Evolutionary conservation across 1,140 invertebrate species (phyloP), one percentile per base, ranked within the genome.

Genomic region (Drosophila seguyi): DNA sequence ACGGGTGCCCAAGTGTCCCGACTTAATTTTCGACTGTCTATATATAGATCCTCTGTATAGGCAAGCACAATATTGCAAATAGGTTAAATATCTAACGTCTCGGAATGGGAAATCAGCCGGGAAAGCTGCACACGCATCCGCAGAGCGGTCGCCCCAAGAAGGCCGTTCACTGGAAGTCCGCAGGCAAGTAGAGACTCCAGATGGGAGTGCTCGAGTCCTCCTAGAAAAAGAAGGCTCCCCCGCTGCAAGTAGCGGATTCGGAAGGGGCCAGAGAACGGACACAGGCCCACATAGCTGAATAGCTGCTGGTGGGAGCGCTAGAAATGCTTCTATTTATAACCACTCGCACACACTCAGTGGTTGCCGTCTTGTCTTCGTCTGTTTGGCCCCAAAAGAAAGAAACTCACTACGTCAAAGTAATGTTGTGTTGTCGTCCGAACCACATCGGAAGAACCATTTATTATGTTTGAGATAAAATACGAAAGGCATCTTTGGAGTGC

Each of bases 111-210:
- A 92, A 92, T 88, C 92, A 92, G 75, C 86, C 88, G 65, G 88
- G 92, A 55, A 92, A 92, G 75, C 79, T 90, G 57, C 91, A 92
- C 62, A 60, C 84, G 13, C 75, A 88, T 63, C 67, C 67, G 20
- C 90, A 91, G 39, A 82, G 81, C 76, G 79, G 82, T 83, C 94
- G 94, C 82, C 94, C 94, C 80, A 95, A 95, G 79, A 95, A 95
- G 93, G 94, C 95, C 94, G 95, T 95, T 61, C 95, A 95, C 93
- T 95, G 95, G 95, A 95, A 95, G 93, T 94, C 95, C 53, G 95
- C 95, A 95, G 95, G 95, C 95, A 94, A 91, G 75, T 75, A 59
- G 13, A 53, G 50, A 47, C 36, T 18, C 45, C 25, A 27, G 10
- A 31, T 31, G 13, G 11, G 5, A 41, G 29, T 44, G 20, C 13